These are phyloP conservation scores for Pseudonaja textilis DNA, from an alignment of 2,113 vertebrate genomes.

Conservation along the genomic window DNA sequence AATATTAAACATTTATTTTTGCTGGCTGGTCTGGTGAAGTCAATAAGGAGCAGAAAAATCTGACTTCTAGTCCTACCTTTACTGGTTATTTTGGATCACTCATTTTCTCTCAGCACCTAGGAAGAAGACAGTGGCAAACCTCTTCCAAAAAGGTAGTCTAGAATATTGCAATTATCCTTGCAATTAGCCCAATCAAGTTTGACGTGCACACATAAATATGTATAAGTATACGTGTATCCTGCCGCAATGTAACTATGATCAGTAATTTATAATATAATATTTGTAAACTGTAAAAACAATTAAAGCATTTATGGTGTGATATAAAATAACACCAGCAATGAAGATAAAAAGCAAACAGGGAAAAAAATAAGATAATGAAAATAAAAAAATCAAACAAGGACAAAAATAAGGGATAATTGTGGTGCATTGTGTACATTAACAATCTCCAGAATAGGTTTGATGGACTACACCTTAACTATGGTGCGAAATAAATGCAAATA, in stretches of 20 bases:
- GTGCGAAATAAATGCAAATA: not conserved
- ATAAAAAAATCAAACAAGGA: not conserved
- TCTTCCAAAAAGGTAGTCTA: not conserved
- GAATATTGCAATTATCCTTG: not conserved
- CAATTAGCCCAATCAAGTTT: not conserved
- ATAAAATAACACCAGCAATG: not conserved
- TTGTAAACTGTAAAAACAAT: not conserved
- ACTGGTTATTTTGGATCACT: not conserved
- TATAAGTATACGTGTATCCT: not conserved
- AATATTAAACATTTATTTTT: not conserved
- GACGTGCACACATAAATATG: not conserved
- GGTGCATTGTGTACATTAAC: not conserved
- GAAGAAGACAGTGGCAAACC: not conserved
- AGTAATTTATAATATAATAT: not conserved
- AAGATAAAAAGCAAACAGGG: too few species aligned
- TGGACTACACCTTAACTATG: not conserved
- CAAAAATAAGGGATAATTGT: not conserved
- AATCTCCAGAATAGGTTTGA: not conserved
- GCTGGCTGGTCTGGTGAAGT: not conserved
- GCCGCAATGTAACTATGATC: not conserved
- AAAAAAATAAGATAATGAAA: too few species aligned
- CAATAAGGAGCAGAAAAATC: not conserved
- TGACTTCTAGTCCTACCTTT: not conserved
- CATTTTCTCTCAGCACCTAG: not conserved
- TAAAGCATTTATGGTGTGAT: not conserved